A percentile compares a stretch with the other conserved stretches of the same genome.
Conservation (phyloP, 2,797 vertebrate species). For the Valencia hispanica region DNA sequence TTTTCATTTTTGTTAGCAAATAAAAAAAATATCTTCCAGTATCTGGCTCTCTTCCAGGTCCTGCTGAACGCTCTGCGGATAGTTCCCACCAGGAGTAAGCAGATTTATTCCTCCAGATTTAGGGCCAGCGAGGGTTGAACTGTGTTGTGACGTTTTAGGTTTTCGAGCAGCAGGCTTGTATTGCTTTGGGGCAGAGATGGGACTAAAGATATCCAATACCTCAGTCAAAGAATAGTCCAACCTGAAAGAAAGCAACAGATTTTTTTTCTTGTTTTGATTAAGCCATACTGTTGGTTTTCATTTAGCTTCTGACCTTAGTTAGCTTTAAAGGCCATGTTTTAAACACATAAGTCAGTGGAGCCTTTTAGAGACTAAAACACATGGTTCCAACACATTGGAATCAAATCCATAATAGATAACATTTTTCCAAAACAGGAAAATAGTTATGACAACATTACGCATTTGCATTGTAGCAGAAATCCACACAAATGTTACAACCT, state of each 20-base stretch:
- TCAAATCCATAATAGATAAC: neutral
- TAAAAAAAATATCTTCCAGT: slow-evolving; percentile 96
- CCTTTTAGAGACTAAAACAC: neutral
- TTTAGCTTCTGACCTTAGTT: slow-evolving; percentile 7
- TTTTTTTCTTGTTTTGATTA: slow-evolving; percentile 18
- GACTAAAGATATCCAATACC: slow-evolving; percentile 86
- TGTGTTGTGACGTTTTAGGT: slow-evolving; percentile 11
- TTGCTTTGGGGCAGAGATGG: slow-evolving; percentile 60
- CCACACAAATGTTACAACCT: slow-evolving; percentile 20
- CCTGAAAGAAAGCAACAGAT: slow-evolving; percentile 69
- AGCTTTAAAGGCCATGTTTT: slow-evolving; percentile 26
- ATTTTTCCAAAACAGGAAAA: neutral
- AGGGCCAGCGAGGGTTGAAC: slow-evolving; percentile 8
- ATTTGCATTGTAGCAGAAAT: slow-evolving; percentile 26
- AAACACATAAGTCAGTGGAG: slow-evolving; percentile 23
- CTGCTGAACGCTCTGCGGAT: slow-evolving; percentile 62
- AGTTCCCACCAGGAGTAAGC: slow-evolving; percentile 42
- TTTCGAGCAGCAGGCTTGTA: slow-evolving; percentile 45
- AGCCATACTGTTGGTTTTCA: neutral
- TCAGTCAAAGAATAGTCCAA: slow-evolving; percentile 85
- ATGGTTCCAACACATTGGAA: neutral
- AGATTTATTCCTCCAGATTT: slow-evolving; percentile 37
- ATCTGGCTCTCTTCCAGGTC: slow-evolving; percentile 91
- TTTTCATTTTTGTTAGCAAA: slow-evolving; percentile 77
- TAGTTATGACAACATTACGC: slow-evolving; percentile 1